Evolutionary conservation across 2,888 invertebrate genomes (phyloP), one percentile per base, ranked within the genome.

Genomic region (Brachypterus glaber): DNA sequence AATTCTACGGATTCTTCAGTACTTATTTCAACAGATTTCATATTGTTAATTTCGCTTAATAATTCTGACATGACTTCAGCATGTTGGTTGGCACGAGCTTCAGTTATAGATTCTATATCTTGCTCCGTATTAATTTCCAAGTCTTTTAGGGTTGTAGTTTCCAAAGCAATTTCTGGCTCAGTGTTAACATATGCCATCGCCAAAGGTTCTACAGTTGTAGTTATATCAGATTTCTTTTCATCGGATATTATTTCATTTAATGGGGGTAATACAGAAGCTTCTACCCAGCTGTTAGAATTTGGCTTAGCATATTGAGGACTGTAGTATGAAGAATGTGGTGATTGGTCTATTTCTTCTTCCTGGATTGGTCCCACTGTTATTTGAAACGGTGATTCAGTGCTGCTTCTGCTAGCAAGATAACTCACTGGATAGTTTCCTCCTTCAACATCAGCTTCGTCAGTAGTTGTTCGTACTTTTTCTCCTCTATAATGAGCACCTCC

Each of bases 401-500:
- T 37, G 34, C 50, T 50, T 37, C 48, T 44, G 32, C 45, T 51
- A 44, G 57, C 56, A 29, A 63, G 50, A 39, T 57, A 65, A 24
- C 48, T 42, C 4, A 46, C 48, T 5, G 67, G 67, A 45, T 67
- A 67, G 45, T 67, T 67, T 31, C 73, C 74, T 48, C 71, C 72
- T 39, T 60, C 60, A 33, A 67, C 66, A 41, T 69, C 66, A 27
- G 60, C 60, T 30, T 64, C 62, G 16, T 55, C 53, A 9, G 27
- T 5, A 9, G 27, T 5, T 27, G 7, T 27, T 9, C 50, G 17
- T 30, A 56, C 51, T 37, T 58, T 62, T 21, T 71, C 70, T 5
- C 63, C 56, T 48, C 67, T 71, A 48, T 64, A 76, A 39, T 75
- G 74, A 3, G 70, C 56, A 14, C 70, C 66, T 2, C 76, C 76